Evolutionary conservation across 1,140 invertebrate species (phyloP).

Genomic region (Drosophila asahinai): DNA sequence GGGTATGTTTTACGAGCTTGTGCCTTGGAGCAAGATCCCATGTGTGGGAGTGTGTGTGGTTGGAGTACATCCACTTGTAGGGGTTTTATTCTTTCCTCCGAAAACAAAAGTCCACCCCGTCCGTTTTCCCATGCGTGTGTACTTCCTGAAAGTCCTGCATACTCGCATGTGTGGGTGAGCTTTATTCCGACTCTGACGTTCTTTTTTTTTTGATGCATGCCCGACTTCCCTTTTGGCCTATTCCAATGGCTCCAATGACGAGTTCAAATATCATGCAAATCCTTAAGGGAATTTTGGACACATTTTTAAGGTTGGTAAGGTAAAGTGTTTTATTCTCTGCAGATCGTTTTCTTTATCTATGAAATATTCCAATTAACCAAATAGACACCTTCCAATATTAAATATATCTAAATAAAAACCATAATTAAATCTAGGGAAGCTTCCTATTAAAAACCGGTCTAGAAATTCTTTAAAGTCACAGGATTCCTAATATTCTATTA

Average conservation of each 20-base stretch:
- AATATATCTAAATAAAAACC: neutral
- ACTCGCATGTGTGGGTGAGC: constrained; percentile 24
- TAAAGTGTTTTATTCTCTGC: no score
- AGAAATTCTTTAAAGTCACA: no score
- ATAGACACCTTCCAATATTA: no score
- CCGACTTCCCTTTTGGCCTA: constrained; percentile 41
- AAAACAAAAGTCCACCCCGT: constrained; percentile 75
- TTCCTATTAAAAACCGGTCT: neutral
- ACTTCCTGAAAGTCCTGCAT: constrained; percentile 46
- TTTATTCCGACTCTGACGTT: constrained; percentile 34
- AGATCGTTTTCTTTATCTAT: no score
- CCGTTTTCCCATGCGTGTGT: constrained; percentile 51
- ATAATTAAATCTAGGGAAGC: no score
- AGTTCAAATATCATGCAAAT: constrained; percentile 50
- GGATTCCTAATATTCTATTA: neutral
- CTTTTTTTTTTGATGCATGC: constrained; percentile 22
- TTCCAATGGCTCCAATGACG: constrained; percentile 41
- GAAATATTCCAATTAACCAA: no score
- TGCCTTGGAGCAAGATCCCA: constrained; percentile 65
- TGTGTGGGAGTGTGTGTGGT: constrained; percentile 37
- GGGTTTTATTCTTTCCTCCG: constrained; percentile 76
- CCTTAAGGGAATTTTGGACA: constrained; percentile 1
- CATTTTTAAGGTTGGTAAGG: no score
- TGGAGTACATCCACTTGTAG: constrained; percentile 73
- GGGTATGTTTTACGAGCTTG: constrained; percentile 79